Conservation (phyloP, 2,113 vertebrate genomes). For the Pithys albifrons region DNA sequence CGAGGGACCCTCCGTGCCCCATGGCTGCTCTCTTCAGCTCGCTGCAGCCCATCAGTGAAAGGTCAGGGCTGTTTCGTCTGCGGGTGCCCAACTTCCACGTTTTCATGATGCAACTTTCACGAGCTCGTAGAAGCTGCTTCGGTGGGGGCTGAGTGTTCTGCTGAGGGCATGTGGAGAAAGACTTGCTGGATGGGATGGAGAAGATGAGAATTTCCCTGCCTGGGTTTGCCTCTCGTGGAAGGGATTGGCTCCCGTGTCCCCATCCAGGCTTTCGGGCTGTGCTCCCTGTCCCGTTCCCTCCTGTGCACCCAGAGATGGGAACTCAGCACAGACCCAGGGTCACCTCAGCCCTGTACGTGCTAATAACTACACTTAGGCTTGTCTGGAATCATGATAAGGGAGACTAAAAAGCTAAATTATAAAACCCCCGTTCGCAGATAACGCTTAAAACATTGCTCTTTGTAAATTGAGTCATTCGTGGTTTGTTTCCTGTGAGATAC, state of each 20-base stretch:
- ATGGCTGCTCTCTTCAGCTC: neutral
- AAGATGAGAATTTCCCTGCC: neutral
- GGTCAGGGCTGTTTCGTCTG: constrained; percentile 46
- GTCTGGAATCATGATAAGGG: neutral
- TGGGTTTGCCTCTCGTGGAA: neutral
- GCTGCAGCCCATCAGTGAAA: neutral
- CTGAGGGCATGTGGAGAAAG: neutral
- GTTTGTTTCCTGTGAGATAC: constrained; percentile 34
- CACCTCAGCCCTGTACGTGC: neutral
- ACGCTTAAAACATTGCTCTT: neutral
- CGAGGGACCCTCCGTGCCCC: neutral
- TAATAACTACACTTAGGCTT: neutral
- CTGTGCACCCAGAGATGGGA: neutral
- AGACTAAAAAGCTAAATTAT: neutral
- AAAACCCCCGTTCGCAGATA: neutral
- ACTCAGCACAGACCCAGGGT: neutral
- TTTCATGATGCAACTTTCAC: constrained; percentile 49
- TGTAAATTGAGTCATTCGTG: neutral
- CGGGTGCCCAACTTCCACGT: constrained; percentile 53
- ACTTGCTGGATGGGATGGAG: neutral
- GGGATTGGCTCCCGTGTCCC: neutral
- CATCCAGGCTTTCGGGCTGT: neutral
- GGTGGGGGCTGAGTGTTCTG: neutral
- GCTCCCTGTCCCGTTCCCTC: neutral
- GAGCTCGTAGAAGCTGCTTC: neutral